These are phyloP conservation scores for Nannospalax galili DNA, from an alignment of 2,113 vertebrate genomes.

Conservation along the genomic window DNA sequence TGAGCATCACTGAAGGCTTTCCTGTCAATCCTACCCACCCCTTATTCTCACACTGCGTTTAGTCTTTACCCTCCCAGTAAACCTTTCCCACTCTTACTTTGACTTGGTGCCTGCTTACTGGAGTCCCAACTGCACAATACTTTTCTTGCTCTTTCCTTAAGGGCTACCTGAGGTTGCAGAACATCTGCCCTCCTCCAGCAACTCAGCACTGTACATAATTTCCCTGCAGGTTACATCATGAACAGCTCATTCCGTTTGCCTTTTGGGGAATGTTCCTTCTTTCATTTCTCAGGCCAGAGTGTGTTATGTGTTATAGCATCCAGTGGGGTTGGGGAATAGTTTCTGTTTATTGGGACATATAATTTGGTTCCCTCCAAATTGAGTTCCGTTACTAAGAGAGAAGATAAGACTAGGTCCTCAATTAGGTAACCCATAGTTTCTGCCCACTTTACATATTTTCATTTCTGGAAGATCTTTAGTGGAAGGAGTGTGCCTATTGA, in stretches of 20 bases:
- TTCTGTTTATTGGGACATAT: neutral
- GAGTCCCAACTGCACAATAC: neutral
- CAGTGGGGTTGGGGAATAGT: neutral
- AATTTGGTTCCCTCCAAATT: neutral
- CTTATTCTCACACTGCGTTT: neutral
- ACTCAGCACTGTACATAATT: neutral
- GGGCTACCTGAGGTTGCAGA: neutral
- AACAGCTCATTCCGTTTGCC: neutral
- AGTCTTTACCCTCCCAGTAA: neutral
- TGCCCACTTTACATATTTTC: neutral
- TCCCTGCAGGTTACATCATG: neutral
- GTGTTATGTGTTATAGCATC: neutral
- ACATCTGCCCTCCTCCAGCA: neutral
- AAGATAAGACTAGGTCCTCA: neutral
- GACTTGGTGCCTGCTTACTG: neutral
- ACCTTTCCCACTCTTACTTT: neutral
- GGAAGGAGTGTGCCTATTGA: neutral
- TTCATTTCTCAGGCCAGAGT: constrained; percentile 5
- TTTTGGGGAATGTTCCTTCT: neutral
- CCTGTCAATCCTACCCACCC: neutral
- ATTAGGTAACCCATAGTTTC: neutral
- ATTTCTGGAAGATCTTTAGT: neutral
- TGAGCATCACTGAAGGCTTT: neutral
- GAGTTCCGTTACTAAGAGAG: neutral
- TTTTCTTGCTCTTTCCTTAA: neutral